phyloP scores from a whole-genome alignment of 2,888 invertebrate genomes.

The Drosophila histrio region DNA sequence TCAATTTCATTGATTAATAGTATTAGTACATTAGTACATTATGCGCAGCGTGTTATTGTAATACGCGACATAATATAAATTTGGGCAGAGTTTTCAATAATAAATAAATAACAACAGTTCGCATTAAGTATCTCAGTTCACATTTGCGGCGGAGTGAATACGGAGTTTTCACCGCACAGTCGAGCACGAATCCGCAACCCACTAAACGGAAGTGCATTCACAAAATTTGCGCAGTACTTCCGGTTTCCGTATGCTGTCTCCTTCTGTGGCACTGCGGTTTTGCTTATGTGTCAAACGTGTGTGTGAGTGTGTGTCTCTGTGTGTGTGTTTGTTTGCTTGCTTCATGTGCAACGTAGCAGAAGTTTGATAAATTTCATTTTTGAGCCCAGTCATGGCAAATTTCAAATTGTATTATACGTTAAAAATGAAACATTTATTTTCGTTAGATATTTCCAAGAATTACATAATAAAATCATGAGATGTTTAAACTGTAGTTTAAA shows the following conservation, averaged over 20 bases:
- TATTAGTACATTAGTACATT: neutral
- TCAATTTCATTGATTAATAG: neutral
- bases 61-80: conserved; percentile 14
- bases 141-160: conserved; percentile 1
- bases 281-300: neutral
- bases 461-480: conserved; percentile 36
- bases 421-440: neutral
- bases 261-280: conserved; percentile 16
- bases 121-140: conserved; percentile 1
- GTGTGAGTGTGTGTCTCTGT: neutral
- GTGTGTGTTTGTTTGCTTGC: conserved; percentile 15
- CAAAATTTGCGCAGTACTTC: conserved; percentile 73
- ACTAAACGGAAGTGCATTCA: conserved; percentile 72
- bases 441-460: conserved; percentile 13
- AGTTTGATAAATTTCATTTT: conserved; percentile 71
- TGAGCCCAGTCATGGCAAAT: conserved; percentile 20
- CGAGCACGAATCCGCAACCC: conserved; percentile 18
- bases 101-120: conserved; percentile 12
- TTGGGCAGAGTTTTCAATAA: neutral
- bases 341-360: conserved; percentile 62
- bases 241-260: conserved; percentile 64
- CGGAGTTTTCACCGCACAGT: neutral
- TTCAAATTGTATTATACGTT: neutral
- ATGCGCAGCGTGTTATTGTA: conserved; percentile 21
- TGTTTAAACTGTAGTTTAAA: conserved; percentile 20